Evolutionary conservation across 2,113 vertebrate species (phyloP).

Genomic region (Zapornia atra): DNA sequence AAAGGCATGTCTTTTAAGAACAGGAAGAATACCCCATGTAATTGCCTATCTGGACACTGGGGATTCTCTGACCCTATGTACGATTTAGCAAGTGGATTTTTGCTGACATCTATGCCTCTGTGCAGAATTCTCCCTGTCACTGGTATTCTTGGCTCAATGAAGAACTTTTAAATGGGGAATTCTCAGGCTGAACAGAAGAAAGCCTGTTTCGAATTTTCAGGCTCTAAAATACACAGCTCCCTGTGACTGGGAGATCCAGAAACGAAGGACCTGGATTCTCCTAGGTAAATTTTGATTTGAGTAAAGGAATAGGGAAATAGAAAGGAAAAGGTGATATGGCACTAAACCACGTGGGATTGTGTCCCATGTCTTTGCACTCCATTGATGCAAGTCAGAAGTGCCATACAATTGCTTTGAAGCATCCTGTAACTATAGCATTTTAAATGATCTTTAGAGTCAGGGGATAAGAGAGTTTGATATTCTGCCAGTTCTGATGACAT

Average conservation of each 20-base stretch:
- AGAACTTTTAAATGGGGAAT: slow-evolving; percentile 32
- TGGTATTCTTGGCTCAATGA: slow-evolving; percentile 28
- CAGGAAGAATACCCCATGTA: background rate
- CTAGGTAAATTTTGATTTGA: background rate
- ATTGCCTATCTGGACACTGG: background rate
- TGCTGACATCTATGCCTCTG: background rate
- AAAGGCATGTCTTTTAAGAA: background rate
- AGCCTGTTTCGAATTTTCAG: slow-evolving; percentile 34
- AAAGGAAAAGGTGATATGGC: background rate
- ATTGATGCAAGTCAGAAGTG: background rate
- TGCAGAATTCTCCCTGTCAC: background rate
- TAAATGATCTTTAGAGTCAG: background rate
- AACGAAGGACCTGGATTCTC: background rate
- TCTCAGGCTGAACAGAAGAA: slow-evolving; percentile 52
- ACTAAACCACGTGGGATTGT: background rate
- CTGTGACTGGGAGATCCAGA: background rate
- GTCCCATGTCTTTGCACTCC: background rate
- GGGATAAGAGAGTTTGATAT: background rate
- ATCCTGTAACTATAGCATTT: background rate
- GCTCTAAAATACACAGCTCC: slow-evolving; percentile 5
- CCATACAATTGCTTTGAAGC: background rate
- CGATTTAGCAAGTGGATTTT: background rate
- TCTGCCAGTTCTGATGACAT: background rate
- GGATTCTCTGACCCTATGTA: background rate
- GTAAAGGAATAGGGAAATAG: background rate